Percentiles rank a stretch among this genome's conserved stretches.
Evolutionary conservation across 2,888 invertebrate species (phyloP).

Genomic region (Elgonia sp.): DNA sequence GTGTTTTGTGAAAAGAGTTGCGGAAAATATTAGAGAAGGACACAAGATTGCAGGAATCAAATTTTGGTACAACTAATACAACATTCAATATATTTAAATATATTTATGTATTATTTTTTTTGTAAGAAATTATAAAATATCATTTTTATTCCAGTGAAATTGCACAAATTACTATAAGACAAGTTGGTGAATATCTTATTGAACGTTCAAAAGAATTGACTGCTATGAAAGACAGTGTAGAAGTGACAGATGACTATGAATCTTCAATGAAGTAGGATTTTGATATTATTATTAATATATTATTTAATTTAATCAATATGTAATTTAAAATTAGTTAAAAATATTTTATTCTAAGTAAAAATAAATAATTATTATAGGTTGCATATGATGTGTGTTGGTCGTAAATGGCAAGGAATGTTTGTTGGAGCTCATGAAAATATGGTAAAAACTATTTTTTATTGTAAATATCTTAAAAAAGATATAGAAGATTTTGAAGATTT

Average conservation of each 20-base stretch:
- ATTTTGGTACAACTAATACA: slow-evolving; percentile 91
- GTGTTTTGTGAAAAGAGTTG: slow-evolving; percentile 93
- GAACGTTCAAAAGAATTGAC: slow-evolving; percentile 85
- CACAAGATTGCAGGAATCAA: slow-evolving; percentile 92
- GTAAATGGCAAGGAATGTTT: slow-evolving; percentile 93
- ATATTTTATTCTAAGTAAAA: not conserved
- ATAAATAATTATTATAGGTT: slow-evolving; percentile 86
- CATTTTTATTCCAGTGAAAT: slow-evolving; percentile 86
- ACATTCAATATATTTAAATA: not conserved
- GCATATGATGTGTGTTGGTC: slow-evolving; percentile 90
- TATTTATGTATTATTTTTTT: slow-evolving; percentile 50
- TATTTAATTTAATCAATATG: not conserved
- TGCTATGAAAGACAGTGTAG: slow-evolving; percentile 81
- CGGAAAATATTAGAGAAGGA: slow-evolving; percentile 92
- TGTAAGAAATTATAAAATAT: not conserved
- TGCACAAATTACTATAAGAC: slow-evolving; percentile 87
- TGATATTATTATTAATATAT: not conserved
- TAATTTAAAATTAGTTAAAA: no score
- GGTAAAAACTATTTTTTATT: slow-evolving; percentile 93
- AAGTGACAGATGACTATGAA: slow-evolving; percentile 77
- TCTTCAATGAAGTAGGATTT: slow-evolving; percentile 79
- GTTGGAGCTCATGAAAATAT: slow-evolving; percentile 93
- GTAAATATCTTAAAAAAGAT: slow-evolving; percentile 92
- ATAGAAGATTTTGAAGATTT: slow-evolving; percentile 88
- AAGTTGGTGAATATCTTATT: slow-evolving; percentile 87